Conservation (phyloP, 53 echinoderm and acorn worm genomes). For the Crossaster papposus region DNA sequence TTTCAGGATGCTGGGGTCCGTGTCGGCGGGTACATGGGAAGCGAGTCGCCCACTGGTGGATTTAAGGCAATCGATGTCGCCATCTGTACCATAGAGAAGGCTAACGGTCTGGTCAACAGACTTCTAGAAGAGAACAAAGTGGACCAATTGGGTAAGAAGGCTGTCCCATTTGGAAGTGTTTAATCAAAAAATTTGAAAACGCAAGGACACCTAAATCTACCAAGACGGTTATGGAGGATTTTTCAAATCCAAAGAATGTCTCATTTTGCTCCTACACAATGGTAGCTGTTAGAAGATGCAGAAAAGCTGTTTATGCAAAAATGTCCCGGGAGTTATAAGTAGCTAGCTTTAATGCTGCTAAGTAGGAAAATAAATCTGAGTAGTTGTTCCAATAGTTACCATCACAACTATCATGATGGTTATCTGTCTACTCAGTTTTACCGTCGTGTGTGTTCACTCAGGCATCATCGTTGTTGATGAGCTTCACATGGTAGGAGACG, state of each 20-base stretch:
- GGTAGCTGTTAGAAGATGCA: too few relatives aligned
- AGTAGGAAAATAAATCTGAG: too few relatives aligned
- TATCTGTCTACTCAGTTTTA: not conserved
- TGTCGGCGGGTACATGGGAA: slow-evolving; percentile 97
- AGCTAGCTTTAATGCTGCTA: too few relatives aligned
- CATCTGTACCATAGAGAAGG: slow-evolving; percentile 96
- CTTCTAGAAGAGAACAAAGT: slow-evolving; percentile 88
- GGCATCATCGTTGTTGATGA: slow-evolving; percentile 98
- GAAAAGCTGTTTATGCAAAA: too few relatives aligned
- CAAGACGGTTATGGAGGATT: too few relatives aligned
- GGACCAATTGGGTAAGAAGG: slow-evolving; percentile 79
- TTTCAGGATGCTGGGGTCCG: slow-evolving; percentile 86
- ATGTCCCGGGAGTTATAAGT: too few relatives aligned
- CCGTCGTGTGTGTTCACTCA: not conserved
- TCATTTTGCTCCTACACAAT: too few relatives aligned
- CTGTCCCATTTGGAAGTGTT: not conserved
- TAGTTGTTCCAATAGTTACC: too few relatives aligned
- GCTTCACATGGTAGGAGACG: slow-evolving; percentile 97
- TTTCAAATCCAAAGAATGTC: too few relatives aligned
- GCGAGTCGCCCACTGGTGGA: slow-evolving; percentile 84
- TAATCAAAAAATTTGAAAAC: too few relatives aligned
- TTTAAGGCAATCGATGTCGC: slow-evolving; percentile 81
- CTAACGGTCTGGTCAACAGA: slow-evolving; percentile 93
- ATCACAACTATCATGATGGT: not conserved
- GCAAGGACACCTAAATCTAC: too few relatives aligned